phyloP scores from a whole-genome alignment of 37 sponge, comb jelly and placozoan species.

The Lycopodina hypogea region DNA sequence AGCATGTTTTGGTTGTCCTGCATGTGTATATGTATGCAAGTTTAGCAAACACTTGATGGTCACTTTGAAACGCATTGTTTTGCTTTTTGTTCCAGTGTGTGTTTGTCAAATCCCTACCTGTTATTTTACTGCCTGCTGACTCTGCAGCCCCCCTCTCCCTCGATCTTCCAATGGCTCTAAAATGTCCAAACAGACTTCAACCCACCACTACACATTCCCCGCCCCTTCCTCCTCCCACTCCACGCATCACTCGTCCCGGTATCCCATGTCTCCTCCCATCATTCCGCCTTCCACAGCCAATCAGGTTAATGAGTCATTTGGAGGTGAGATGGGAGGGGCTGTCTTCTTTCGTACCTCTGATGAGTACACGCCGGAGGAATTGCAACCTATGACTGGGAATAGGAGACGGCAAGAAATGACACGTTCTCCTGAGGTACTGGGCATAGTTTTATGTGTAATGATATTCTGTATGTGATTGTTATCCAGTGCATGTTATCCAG shows the following conservation, averaged over 20 bases:
- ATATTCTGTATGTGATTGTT: no score
- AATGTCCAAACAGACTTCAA: background rate
- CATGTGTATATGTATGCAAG: no score
- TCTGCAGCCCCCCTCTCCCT: background rate
- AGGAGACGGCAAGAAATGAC: conserved; percentile 13
- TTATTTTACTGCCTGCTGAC: no score
- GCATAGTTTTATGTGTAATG: background rate
- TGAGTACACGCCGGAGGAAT: conserved; percentile 7
- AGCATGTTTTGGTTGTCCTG: no score
- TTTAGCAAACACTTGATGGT: no score
- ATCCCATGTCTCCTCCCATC: conserved; percentile 2
- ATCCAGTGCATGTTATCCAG: no score
- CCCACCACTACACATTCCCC: background rate
- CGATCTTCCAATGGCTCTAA: background rate
- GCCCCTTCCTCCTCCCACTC: background rate
- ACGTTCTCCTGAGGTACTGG: conserved; percentile 10
- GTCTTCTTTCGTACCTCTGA: background rate
- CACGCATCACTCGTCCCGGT: background rate
- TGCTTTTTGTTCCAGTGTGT: no score
- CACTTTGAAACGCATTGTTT: no score
- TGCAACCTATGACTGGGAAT: background rate
- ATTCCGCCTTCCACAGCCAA: background rate
- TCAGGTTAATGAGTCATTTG: background rate
- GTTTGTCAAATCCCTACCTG: no score
- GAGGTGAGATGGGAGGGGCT: background rate